Evolutionary conservation across 2,888 invertebrate genomes (phyloP), one percentile per base, ranked within the genome.

Genomic region (Rhagophthalmus giganteus): DNA sequence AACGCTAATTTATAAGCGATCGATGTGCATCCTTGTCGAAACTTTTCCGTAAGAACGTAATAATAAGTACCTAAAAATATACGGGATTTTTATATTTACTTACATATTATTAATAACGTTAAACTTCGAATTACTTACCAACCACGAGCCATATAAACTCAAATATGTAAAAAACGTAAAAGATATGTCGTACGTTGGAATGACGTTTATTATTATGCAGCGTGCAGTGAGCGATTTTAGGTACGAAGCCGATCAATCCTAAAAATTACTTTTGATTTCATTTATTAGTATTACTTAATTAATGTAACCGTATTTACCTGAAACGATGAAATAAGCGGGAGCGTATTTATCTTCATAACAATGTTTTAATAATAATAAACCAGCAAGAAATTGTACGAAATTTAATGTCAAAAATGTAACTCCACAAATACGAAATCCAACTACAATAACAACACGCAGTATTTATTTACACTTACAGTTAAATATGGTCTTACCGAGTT

Each of bases 291-390:
- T 10, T 10, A 35, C 11, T 15, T 16, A 5, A n/a, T n/a, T n/a
- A n/a, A n/a, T n/a, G 12, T 16, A 16, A 1, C 6, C 10, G n/a
- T 35, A 20, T 20, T 38, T 28, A 44, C 50, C 50, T 30, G 44
- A 26, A 5, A 50, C 34, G n/a, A 50, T 44, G 13, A 50, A 50
- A 33, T 44, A 50, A n/a, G 44, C 32, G 5, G 50, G 50, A 1
- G 44, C 31, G n/a, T 44, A 50, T 5, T 28, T 32, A 13, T 50
- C 50, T 9, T 38, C 20, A 8, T 8, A 3, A 6, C 50, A 50
- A 11, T 50, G 11, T 20, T 27, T 15, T 32, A 32, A 9, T 8
- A 50, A 27, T 12, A 32, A 11, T 5, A 44, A 15, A 13, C 50
- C 44, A 6, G 13, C 12, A 5, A 31, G 8, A 12, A 38, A 20